Base-by-base conservation (phyloP, 2,888 invertebrate species). In the Bimastos eiseni region DNA sequence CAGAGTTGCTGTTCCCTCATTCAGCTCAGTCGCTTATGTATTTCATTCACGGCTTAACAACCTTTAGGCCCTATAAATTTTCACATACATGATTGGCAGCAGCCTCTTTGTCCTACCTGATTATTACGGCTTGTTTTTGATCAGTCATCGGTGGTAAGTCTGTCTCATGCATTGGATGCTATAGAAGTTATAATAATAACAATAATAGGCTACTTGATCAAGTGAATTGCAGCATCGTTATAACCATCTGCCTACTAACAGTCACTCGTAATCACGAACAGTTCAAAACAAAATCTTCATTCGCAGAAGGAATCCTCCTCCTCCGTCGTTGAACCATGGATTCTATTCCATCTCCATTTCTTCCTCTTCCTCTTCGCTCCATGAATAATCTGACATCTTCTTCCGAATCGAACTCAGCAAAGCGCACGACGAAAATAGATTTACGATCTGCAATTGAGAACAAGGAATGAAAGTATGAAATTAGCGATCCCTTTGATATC, bases 371-470 rank as follows among this genome's bases (percentile, higher is more conserved):
- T 91, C 91, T 24, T 91, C 91, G 55, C 91, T 90, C 91, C 91
- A 91, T 6, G 91, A 91, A 83, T 91, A 91, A 84, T 91, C 91
- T 2, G 91, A 91, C 55, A 90, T 89, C 88, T 91, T 91, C 90
- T 90, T 91, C 41, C 91, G 83, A 24, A 91, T 90, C 55, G 90
- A 90, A 49, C 91, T 88, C 37, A 91, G 38, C 49, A 91, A 84
- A 33, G 90, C 70, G 41, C 91, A 91, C 17, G 91, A 89, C 30
- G 89, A 91, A 83, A 91, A 91, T 33, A 91, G 44, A 90, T 91
- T 91, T 36, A 91, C 38, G 38, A 91, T 49, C 91, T 91, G 70
- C 70, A 70, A 70, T 70, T 70, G n/a, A 70, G 21, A 30, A 70
- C 30, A 70, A 70, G 1, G 8, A 70, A 70, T n/a, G n/a, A n/a